A percentile compares a stretch with the other conserved stretches of the same genome.
Conservation (phyloP, 2,888 invertebrate genomes). For the Choreutis nemorana region DNA sequence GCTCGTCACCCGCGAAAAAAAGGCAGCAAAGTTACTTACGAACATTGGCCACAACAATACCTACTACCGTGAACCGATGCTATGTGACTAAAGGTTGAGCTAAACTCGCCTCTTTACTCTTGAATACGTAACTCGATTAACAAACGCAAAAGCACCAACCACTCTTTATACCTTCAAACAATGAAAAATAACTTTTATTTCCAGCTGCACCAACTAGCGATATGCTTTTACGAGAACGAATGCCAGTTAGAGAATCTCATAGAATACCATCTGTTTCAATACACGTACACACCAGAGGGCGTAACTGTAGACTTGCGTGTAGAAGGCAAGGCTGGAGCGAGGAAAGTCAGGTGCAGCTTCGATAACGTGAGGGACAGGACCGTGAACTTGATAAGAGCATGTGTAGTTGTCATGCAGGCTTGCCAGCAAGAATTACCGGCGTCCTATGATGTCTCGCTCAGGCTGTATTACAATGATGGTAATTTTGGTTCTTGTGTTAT, state of each 20-base stretch:
- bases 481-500: too few species aligned
- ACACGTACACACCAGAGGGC: conserved; percentile 26
- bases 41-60: too few species aligned
- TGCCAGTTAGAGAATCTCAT: conserved; percentile 32
- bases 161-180: too few species aligned
- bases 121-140: too few species aligned
- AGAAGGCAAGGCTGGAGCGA: conserved; percentile 15
- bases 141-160: too few species aligned
- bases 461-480: conserved; percentile 50
- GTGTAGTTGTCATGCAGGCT: conserved; percentile 25
- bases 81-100: too few species aligned
- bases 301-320: conserved; percentile 30
- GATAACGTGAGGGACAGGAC: conserved; percentile 29
- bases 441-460: conserved; percentile 29
- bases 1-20: too few species aligned
- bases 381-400: conserved; percentile 22
- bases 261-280: conserved; percentile 45
- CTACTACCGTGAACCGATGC: too few species aligned
- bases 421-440: conserved; percentile 19
- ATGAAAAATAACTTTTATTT: conserved; percentile 9
- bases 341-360: conserved; percentile 21
- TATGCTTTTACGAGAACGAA: conserved; percentile 46
- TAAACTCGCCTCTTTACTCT: too few species aligned
- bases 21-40: too few species aligned
- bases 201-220: conserved; percentile 38